These are phyloP conservation scores for Leucoraja erinaceus DNA, from an alignment of 2,113 vertebrate genomes.

Conservation along the genomic window DNA sequence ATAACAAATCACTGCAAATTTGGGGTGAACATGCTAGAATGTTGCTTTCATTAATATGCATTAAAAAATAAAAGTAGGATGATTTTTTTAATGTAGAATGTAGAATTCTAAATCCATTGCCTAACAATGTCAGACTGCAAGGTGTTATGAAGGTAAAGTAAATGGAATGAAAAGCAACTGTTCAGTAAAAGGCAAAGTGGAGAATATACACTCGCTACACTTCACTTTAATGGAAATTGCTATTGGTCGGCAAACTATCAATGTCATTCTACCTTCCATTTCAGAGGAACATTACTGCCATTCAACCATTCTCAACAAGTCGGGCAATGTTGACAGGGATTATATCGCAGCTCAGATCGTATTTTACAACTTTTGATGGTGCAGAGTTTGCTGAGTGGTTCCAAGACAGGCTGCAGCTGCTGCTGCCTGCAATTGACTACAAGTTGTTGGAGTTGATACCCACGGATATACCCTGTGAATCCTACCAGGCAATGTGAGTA, in stretches of 20 bases:
- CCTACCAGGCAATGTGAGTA: constrained; percentile 15
- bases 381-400: background rate
- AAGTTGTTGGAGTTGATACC: background rate
- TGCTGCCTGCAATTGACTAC: constrained; percentile 5
- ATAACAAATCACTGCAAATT: background rate
- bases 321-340: background rate
- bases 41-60: background rate
- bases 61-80: background rate
- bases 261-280: background rate
- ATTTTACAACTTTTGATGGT: background rate
- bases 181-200: background rate
- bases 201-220: no score
- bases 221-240: background rate
- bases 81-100: background rate
- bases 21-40: background rate
- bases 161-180: background rate
- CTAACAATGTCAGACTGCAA: background rate
- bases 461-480: constrained; percentile 17
- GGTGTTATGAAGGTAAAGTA: background rate
- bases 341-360: background rate
- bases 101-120: background rate
- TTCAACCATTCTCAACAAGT: background rate
- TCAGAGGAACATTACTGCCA: background rate
- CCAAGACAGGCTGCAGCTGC: background rate
- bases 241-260: background rate